Evolutionary conservation across 53 echinoderm and acorn worm species (phyloP), one percentile per base, ranked within the genome.

Genomic region (Arbacia lixula): DNA sequence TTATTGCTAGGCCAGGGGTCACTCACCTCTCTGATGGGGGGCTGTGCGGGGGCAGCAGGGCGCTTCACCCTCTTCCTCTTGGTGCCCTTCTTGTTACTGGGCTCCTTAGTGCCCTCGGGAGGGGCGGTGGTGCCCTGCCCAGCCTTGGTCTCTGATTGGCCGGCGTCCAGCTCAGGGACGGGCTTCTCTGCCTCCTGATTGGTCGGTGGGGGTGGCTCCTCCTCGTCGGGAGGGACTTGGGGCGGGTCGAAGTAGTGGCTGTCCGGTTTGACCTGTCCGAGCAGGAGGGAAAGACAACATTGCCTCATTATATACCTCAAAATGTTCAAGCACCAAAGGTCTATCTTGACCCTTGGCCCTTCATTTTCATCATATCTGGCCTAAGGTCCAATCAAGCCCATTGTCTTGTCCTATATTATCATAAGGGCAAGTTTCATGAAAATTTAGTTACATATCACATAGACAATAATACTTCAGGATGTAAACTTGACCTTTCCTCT

Each of bases 231-330:
- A 0, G 99, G 99, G 24, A 99, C 74, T 39, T 85, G 87, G 22
- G 99, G 99, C 25, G 99, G 99, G 60, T 92, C 90, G 35, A 99
- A 92, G 85, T 88, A 99, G 87, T 95, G 90, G 42, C 89, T 91
- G 50, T 92, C 94, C 0, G 89, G 41, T 46, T 81, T 81, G 82
- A 81, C 82, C 82, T 81, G 46, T 58, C n/a, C n/a, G n/a, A n/a
- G n/a, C n/a, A n/a, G n/a, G n/a, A n/a, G n/a, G n/a, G n/a, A n/a
- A n/a, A n/a, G n/a, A n/a, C n/a, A n/a, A n/a, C n/a, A n/a, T n/a
- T n/a, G n/a, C n/a, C n/a, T n/a, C n/a, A n/a, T n/a, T n/a, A n/a
- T n/a, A n/a, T n/a, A n/a, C n/a, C n/a, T n/a, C n/a, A n/a, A n/a
- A n/a, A n/a, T n/a, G n/a, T n/a, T n/a, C n/a, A n/a, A n/a, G n/a